These are phyloP conservation scores for Campopleginae sp. DNA, from an alignment of 2,888 invertebrate genomes.

Conservation along the genomic window DNA sequence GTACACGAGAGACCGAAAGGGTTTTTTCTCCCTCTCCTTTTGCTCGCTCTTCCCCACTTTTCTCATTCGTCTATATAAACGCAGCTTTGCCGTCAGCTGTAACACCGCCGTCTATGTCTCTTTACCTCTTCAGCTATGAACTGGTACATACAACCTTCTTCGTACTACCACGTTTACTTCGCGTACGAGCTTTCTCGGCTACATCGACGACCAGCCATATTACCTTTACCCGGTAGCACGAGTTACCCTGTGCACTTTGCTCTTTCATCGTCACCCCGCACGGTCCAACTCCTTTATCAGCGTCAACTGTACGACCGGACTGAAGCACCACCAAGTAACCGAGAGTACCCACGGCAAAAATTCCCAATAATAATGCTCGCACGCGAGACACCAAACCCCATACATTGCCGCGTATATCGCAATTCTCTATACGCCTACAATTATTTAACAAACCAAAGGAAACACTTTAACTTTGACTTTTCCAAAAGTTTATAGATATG, in stretches of 20 bases:
- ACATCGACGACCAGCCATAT: constrained; percentile 50
- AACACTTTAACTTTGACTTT: constrained; percentile 19
- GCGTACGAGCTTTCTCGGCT: constrained; percentile 10
- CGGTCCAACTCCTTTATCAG: constrained; percentile 47
- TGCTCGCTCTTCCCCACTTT: neutral
- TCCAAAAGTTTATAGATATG: constrained; percentile 15
- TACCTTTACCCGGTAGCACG: constrained; percentile 34
- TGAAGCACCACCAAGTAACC: constrained; percentile 39
- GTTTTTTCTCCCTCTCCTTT: constrained; percentile 42
- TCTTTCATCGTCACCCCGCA: constrained; percentile 45
- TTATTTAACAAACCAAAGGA: neutral
- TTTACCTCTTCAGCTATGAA: constrained; percentile 54
- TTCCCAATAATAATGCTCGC: constrained; percentile 55
- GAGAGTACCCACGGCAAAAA: constrained; percentile 25
- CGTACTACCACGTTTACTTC: neutral
- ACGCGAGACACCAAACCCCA: neutral
- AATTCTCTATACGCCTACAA: neutral
- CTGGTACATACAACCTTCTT: constrained; percentile 15
- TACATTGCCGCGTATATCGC: neutral
- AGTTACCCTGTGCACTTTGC: constrained; percentile 59
- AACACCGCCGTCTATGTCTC: constrained; percentile 22
- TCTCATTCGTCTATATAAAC: constrained; percentile 41
- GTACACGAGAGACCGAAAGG: constrained; percentile 48
- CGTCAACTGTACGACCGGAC: constrained; percentile 49
- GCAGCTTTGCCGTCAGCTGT: constrained; percentile 48